Conservation (phyloP, 2,888 invertebrate genomes). For the Rugalucina vietnamica region DNA sequence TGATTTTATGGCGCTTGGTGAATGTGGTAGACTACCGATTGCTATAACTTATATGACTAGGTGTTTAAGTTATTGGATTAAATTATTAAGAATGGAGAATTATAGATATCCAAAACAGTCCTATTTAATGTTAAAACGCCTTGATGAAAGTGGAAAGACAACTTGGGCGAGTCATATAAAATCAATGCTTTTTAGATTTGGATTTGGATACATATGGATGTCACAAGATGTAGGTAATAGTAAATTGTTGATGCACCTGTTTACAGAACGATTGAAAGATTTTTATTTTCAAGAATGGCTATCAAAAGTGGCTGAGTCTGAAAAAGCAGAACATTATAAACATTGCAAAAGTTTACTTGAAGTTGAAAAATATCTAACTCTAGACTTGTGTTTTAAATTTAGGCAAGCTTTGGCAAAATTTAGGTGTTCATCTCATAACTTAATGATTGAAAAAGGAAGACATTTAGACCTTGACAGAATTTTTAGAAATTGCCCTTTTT, state of each 20-base stretch:
- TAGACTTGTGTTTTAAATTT: neutral
- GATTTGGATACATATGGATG: conserved; percentile 29
- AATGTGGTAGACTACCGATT: conserved; percentile 22
- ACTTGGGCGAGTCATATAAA: conserved; percentile 23
- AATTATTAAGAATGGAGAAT: conserved; percentile 2
- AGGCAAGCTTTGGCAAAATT: neutral
- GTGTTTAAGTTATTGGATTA: conserved; percentile 28
- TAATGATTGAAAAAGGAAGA: neutral
- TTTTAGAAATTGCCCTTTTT: neutral
- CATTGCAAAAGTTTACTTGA: neutral
- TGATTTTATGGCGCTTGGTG: neutral
- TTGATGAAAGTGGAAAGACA: conserved; percentile 14
- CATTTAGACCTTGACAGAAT: neutral
- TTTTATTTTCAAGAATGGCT: neutral
- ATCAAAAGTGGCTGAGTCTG: neutral
- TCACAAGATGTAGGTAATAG: conserved; percentile 24
- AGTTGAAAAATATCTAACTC: neutral
- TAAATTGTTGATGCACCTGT: neutral
- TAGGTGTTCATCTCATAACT: neutral
- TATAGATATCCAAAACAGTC: conserved; percentile 15
- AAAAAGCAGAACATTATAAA: neutral
- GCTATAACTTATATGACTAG: conserved; percentile 3
- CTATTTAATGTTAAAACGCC: conserved; percentile 14
- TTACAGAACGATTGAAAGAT: neutral
- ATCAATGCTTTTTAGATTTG: conserved; percentile 15